A percentile compares a stretch with the other conserved stretches of the same genome.
phyloP scores from a whole-genome alignment of 2,113 vertebrate species.

The Galemys pyrenaicus region DNA sequence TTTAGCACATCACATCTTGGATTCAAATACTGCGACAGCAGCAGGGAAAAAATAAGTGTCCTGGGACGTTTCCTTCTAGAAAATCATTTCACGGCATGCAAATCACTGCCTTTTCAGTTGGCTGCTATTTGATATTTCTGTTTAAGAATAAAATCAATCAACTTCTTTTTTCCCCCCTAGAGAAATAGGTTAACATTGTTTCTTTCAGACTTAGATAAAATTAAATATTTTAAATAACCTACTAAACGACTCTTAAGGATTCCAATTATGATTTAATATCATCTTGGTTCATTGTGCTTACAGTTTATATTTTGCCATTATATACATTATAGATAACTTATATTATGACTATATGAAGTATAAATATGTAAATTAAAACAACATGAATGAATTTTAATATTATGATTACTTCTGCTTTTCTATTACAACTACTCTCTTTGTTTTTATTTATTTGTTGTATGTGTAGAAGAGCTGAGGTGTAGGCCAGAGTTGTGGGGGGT shows the following conservation, averaged over 20 bases:
- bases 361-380: neutral
- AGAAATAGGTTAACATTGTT: constrained; percentile 10
- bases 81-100: neutral
- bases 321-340: no score
- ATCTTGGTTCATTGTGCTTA: neutral
- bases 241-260: neutral
- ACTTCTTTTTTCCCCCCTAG: neutral
- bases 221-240: neutral
- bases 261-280: neutral
- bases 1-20: neutral
- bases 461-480: no score
- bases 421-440: neutral
- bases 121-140: neutral
- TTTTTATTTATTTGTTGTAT: neutral
- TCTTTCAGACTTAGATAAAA: constrained; percentile 12
- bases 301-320: neutral
- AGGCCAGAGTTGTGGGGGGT: no score
- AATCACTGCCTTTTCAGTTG: neutral
- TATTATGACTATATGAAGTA: neutral
- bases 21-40: neutral
- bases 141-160: constrained; percentile 31
- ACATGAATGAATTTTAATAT: constrained; percentile 10
- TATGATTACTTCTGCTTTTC: neutral
- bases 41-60: constrained; percentile 2
- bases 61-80: neutral